Percentiles rank a stretch among this genome's conserved stretches.
Evolutionary conservation across 2,113 vertebrate species (phyloP).

Genomic region (Phalacrocorax pelagicus): DNA sequence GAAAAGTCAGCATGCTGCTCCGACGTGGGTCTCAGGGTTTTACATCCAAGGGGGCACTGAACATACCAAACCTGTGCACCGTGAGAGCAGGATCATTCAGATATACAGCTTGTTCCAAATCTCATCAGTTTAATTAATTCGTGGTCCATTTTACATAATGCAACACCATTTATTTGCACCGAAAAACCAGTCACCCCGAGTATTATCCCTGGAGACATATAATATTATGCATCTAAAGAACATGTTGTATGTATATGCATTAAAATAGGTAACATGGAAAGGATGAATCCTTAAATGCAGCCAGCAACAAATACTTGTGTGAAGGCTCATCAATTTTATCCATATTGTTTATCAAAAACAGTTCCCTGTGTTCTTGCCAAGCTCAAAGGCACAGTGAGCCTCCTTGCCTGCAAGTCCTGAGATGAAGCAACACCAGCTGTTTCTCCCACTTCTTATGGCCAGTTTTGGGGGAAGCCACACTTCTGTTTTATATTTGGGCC

Average conservation of each 20-base stretch:
- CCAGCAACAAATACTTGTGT: neutral
- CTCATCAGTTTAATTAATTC: neutral
- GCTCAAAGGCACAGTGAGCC: neutral
- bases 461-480: neutral
- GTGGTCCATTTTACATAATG: neutral
- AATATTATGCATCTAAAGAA: neutral
- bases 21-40: rapidly evolving
- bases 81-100: neutral
- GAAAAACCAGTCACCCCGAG: neutral
- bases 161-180: neutral
- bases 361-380: neutral
- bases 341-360: neutral
- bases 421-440: neutral
- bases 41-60: neutral
- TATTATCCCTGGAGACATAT: neutral
- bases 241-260: neutral
- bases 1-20: neutral
- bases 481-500: neutral
- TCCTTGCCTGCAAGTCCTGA: neutral
- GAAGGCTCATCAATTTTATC: neutral
- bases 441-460: neutral
- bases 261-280: neutral
- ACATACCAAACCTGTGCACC: neutral
- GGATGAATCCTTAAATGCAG: neutral
- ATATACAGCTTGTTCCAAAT: neutral